phyloP scores from a whole-genome alignment of 2,888 invertebrate genomes.

The Amiota minor region DNA sequence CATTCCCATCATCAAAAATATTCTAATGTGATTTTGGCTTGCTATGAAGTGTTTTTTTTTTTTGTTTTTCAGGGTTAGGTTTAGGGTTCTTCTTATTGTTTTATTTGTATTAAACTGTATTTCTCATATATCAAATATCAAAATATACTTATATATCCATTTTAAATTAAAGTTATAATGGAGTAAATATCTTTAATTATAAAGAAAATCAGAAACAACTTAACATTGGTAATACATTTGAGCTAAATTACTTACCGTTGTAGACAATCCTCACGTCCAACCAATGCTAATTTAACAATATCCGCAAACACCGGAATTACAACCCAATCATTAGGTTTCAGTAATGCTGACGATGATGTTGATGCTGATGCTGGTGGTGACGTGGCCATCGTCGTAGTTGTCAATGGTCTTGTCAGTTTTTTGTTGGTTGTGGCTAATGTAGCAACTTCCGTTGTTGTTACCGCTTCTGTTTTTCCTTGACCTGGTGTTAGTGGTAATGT shows the following conservation, averaged over 20 bases:
- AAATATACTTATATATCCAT: too few species aligned
- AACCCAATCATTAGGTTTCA: slow-evolving; percentile 73
- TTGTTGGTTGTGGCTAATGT: slow-evolving; percentile 33
- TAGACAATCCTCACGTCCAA: slow-evolving; percentile 72
- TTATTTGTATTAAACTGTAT: too few species aligned
- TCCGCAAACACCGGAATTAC: slow-evolving; percentile 74
- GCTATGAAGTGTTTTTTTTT: too few species aligned
- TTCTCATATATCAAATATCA: too few species aligned
- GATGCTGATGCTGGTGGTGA: slow-evolving; percentile 39
- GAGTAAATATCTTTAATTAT: too few species aligned
- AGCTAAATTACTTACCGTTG: slow-evolving; percentile 66
- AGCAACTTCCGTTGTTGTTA: slow-evolving; percentile 40
- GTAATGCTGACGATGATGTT: slow-evolving; percentile 46
- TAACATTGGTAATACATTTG: too few species aligned
- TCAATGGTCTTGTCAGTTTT: slow-evolving; percentile 35
- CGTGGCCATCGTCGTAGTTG: slow-evolving; percentile 39
- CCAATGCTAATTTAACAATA: slow-evolving; percentile 74
- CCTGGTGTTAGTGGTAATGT: slow-evolving; percentile 30
- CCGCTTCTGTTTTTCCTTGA: slow-evolving; percentile 18
- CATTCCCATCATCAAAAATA: too few species aligned
- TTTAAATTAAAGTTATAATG: too few species aligned
- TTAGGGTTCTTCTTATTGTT: too few species aligned
- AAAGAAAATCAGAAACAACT: too few species aligned
- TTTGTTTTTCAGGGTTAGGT: too few species aligned
- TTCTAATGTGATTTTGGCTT: too few species aligned